Evolutionary conservation across 2,113 vertebrate genomes (phyloP), one percentile per base, ranked within the genome.

Genomic region (Rhea americana): DNA sequence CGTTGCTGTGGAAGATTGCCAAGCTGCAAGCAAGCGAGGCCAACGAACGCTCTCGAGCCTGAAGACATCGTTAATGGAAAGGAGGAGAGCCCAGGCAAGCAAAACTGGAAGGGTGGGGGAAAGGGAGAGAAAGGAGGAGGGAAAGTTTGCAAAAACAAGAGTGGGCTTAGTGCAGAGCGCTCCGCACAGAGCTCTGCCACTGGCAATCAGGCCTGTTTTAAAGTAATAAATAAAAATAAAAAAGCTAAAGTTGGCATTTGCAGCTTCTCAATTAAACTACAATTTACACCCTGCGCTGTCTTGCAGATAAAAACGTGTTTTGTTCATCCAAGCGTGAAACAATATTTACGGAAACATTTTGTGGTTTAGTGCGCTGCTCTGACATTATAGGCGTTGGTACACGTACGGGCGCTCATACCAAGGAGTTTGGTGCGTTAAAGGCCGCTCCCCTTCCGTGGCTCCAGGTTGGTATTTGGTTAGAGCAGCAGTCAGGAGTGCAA

Each of bases 291-390:
- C 90, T 14, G 37, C 4, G 9, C 80, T 70, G 61, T 91, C 62
- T 87, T 85, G 82, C 85, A 13, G 87, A 89, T 90, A 87, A 93
- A 93, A 93, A 83, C 71, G 77, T 71, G 87, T 93, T 91, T 95
- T 96, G 89, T 35, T 97, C 71, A 73, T 82, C 28, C 76, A 66
- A 96, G 79, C 62, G 82, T 94, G 90, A 93, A 96, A 91, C 85
- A 85, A 94, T 82, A 95, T 91, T 95, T 93, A 94, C 77, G 87
- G 91, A 96, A 95, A 94, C 48, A 50, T 92, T 93, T 86, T 81
- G 91, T 72, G 82, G 65, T 43, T 90, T 79, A 88, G 56, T 78
- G 4, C 5, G 3, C 86, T 22, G 21, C 43, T 70, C 37, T 58
- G 41, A 15, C 0, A 0, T 50, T 82, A 30, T 9, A 30, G 55